A percentile compares a stretch with the other conserved stretches of the same genome.
phyloP scores from a whole-genome alignment of 2,888 invertebrate genomes.

The Choreutis nemorana region DNA sequence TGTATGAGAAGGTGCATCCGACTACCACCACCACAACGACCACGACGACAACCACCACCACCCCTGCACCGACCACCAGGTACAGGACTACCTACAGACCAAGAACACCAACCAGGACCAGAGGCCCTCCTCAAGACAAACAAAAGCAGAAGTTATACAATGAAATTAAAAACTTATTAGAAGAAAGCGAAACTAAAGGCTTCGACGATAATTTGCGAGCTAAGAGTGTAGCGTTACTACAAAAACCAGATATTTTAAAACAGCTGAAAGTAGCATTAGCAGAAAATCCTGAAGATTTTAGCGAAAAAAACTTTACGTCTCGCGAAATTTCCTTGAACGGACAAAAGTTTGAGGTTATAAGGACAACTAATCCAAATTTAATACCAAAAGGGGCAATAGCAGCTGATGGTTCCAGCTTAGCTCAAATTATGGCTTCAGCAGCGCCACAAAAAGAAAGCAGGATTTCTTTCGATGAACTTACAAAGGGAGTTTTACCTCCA shows the following conservation, averaged over 20 bases:
- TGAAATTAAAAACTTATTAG: constrained; percentile 61
- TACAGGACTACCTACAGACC: constrained; percentile 41
- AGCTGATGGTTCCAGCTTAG: constrained; percentile 44
- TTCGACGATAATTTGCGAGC: constrained; percentile 58
- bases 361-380: constrained; percentile 74
- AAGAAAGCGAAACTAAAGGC: constrained; percentile 66
- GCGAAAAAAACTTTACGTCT: constrained; percentile 74
- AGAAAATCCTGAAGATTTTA: constrained; percentile 71
- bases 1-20: constrained; percentile 74
- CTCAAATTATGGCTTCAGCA: constrained; percentile 43
- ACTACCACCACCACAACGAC: constrained; percentile 74
- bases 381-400: constrained; percentile 67
- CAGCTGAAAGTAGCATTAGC: constrained; percentile 78
- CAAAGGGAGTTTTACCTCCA: constrained; percentile 80
- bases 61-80: constrained; percentile 39
- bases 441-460: constrained; percentile 66
- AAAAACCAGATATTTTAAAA: constrained; percentile 76
- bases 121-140: constrained; percentile 54
- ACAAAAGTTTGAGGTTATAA: constrained; percentile 76
- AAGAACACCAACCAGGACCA: constrained; percentile 37
- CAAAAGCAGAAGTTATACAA: constrained; percentile 67
- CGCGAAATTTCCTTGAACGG: constrained; percentile 80
- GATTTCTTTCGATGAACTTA: constrained; percentile 77
- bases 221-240: constrained; percentile 65
- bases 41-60: constrained; percentile 69